A percentile compares a stretch with the other conserved stretches of the same genome.
These are phyloP conservation scores for Agrypnus murinus DNA, from an alignment of 2,888 invertebrate genomes.

Conservation along the genomic window DNA sequence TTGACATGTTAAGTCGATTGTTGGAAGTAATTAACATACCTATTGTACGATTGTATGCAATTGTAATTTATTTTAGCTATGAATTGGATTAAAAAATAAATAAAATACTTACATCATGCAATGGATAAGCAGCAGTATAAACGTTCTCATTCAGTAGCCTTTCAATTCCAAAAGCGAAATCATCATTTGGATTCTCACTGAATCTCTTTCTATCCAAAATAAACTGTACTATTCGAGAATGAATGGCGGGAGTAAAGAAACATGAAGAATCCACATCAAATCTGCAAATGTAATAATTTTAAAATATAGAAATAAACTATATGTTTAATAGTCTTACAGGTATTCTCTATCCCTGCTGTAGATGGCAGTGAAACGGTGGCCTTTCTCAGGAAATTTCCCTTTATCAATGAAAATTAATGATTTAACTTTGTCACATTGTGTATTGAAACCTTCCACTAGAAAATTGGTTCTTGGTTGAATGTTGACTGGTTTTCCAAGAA, in stretches of 20 bases:
- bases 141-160: constrained; percentile 82
- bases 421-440: constrained; percentile 75
- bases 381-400: constrained; percentile 82
- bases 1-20: too few species aligned
- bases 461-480: constrained; percentile 73
- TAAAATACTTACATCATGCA: constrained; percentile 86
- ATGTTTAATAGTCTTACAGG: constrained; percentile 78
- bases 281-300: constrained; percentile 70
- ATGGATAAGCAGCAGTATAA: constrained; percentile 88
- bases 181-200: constrained; percentile 77
- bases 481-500: constrained; percentile 74
- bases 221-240: constrained; percentile 93
- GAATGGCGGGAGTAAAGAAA: constrained; percentile 90
- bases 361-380: constrained; percentile 89
- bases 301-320: not conserved
- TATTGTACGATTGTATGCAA: too few species aligned
- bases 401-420: constrained; percentile 80
- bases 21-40: too few species aligned
- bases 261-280: constrained; percentile 87
- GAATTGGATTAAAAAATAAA: too few species aligned
- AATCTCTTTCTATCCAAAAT: constrained; percentile 92
- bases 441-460: constrained; percentile 74
- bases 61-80: too few species aligned
- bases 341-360: constrained; percentile 95
- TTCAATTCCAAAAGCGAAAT: constrained; percentile 88